phyloP scores from a whole-genome alignment of 2,888 invertebrate species.

The Ypsolopha scabrella region DNA sequence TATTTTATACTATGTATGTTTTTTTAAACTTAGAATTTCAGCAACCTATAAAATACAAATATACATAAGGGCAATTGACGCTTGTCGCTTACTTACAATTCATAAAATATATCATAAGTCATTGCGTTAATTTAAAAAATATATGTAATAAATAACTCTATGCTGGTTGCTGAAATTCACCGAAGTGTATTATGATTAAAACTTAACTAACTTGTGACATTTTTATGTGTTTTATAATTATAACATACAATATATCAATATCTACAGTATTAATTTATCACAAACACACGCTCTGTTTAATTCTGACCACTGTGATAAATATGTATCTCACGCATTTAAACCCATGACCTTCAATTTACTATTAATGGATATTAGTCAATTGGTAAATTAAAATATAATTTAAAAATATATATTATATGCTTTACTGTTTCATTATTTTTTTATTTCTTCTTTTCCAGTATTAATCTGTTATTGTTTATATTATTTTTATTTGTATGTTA shows the following conservation, averaged over 20 bases:
- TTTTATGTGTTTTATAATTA: too few species aligned
- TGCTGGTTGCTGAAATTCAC: too few species aligned
- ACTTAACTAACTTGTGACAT: too few species aligned
- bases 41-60: not conserved
- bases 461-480: not conserved
- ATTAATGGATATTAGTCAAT: not conserved
- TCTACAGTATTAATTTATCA: not conserved
- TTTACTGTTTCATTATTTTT: not conserved
- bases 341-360: not conserved
- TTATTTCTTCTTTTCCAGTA: not conserved
- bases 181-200: too few species aligned
- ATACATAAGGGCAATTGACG: too few species aligned
- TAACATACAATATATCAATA: too few species aligned
- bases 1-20: not conserved
- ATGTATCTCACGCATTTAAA: not conserved
- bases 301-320: slow-evolving; percentile 1
- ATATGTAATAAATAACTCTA: too few species aligned
- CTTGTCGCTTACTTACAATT: too few species aligned
- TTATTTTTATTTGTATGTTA: not conserved
- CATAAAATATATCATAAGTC: too few species aligned
- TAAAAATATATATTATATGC: not conserved
- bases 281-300: not conserved
- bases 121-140: too few species aligned
- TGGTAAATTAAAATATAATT: too few species aligned
- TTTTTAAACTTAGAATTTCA: not conserved